phyloP scores from a whole-genome alignment of 2,113 vertebrate genomes.

The Lagopus leucura region DNA sequence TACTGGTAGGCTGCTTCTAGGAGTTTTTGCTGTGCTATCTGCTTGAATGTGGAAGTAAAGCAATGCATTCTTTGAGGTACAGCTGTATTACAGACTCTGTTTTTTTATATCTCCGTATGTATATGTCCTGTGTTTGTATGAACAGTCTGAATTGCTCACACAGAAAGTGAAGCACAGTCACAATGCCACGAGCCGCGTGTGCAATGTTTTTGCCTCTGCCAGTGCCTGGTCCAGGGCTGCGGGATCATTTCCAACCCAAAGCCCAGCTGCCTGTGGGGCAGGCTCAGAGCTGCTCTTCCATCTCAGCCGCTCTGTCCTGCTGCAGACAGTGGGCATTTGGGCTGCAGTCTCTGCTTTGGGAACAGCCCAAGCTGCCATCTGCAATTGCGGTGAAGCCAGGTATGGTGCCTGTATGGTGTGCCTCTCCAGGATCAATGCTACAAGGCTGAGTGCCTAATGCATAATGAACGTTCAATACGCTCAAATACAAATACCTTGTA shows the following conservation, averaged over 20 bases:
- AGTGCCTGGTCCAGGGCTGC: neutral
- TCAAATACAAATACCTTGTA: slow-evolving; percentile 5
- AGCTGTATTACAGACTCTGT: neutral
- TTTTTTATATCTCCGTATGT: neutral
- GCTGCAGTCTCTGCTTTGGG: neutral
- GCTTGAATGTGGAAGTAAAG: slow-evolving; percentile 59
- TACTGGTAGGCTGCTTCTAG: slow-evolving; percentile 67
- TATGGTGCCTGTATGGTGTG: neutral
- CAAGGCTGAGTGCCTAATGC: neutral
- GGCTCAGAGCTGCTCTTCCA: neutral
- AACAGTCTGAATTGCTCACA: neutral
- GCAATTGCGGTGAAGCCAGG: neutral
- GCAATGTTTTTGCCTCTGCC: neutral
- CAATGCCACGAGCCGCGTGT: neutral
- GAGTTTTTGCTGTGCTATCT: slow-evolving; percentile 51
- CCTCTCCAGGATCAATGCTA: slow-evolving; percentile 6
- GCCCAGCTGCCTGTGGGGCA: neutral
- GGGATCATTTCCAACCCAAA: neutral
- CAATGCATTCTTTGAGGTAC: neutral
- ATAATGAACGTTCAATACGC: slow-evolving; percentile 25
- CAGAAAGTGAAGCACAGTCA: neutral
- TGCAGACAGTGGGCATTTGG: neutral
- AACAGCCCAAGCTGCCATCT: neutral
- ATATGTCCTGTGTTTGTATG: neutral
- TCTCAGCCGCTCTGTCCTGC: neutral